Percentiles rank a stretch among this genome's conserved stretches.
These are phyloP conservation scores for Lemur catta DNA, from an alignment of 2,797 vertebrate genomes.

Conservation along the genomic window DNA sequence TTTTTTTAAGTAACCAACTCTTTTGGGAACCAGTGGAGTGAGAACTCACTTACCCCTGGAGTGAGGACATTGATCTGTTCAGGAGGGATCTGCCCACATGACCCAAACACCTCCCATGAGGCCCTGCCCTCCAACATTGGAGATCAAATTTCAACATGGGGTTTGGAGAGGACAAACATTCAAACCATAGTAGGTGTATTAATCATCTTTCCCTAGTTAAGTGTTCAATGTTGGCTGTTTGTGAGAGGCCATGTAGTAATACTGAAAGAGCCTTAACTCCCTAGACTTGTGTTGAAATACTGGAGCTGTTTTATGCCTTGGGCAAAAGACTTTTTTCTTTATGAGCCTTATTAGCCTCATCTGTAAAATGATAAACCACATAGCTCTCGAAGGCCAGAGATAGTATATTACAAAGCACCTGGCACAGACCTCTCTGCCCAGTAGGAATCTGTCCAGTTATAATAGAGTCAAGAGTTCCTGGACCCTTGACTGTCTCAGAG, in stretches of 20 bases:
- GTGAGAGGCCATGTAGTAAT: background rate
- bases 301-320: background rate
- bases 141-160: background rate
- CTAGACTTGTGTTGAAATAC: background rate
- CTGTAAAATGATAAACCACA: background rate
- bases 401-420: background rate
- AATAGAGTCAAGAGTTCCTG: background rate
- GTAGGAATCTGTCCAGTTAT: background rate
- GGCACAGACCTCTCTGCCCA: background rate
- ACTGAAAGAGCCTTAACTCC: background rate
- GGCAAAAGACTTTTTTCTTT: background rate
- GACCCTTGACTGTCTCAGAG: background rate
- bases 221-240: background rate
- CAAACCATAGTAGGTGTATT: background rate
- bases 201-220: background rate
- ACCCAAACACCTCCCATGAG: background rate
- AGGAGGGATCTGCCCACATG: background rate
- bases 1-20: background rate
- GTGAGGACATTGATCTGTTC: background rate
- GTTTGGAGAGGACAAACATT: background rate
- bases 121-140: background rate
- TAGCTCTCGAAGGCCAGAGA: background rate
- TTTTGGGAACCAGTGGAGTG: background rate
- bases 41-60: background rate
- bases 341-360: background rate